Percentiles rank a stretch among this genome's conserved stretches.
Evolutionary conservation across 2,888 invertebrate genomes (phyloP).

Genomic region (Tuta absoluta): DNA sequence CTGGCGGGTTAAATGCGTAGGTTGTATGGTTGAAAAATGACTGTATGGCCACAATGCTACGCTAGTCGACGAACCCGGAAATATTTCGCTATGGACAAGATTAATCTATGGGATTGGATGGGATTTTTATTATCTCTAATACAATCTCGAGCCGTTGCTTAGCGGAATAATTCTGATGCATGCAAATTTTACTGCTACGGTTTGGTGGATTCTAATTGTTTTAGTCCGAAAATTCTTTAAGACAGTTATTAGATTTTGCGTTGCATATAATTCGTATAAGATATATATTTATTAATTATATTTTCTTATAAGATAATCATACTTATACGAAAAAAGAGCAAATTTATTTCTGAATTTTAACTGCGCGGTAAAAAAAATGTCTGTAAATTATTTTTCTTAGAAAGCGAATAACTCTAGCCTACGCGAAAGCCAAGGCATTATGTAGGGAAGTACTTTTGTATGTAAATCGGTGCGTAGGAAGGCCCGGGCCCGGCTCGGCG

Average conservation of each 20-base stretch:
- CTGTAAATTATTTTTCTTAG: conserved; percentile 15
- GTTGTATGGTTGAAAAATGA: conserved; percentile 79
- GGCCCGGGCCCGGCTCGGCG: conserved; percentile 59
- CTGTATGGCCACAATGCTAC: conserved; percentile 71
- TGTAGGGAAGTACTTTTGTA: conserved; percentile 76
- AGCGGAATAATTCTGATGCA: conserved; percentile 5
- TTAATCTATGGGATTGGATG: conserved; percentile 62
- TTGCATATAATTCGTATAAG: no score
- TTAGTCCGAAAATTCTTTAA: neutral
- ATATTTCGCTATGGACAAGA: conserved; percentile 69
- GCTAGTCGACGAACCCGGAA: conserved; percentile 72
- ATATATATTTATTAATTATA: no score
- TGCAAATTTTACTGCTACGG: neutral
- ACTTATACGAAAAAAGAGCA: no score
- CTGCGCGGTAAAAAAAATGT: no score
- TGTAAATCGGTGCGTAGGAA: conserved; percentile 50
- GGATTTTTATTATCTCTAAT: conserved; percentile 39
- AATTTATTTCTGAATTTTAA: no score
- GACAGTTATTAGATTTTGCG: no score
- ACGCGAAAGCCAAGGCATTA: conserved; percentile 53
- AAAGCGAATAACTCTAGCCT: conserved; percentile 65
- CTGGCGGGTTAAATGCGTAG: conserved; percentile 65
- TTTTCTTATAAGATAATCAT: no score
- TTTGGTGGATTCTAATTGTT: neutral
- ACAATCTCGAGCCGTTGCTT: conserved; percentile 11